phyloP scores from a whole-genome alignment of 2,797 vertebrate genomes.

The Graptemys geographica region DNA sequence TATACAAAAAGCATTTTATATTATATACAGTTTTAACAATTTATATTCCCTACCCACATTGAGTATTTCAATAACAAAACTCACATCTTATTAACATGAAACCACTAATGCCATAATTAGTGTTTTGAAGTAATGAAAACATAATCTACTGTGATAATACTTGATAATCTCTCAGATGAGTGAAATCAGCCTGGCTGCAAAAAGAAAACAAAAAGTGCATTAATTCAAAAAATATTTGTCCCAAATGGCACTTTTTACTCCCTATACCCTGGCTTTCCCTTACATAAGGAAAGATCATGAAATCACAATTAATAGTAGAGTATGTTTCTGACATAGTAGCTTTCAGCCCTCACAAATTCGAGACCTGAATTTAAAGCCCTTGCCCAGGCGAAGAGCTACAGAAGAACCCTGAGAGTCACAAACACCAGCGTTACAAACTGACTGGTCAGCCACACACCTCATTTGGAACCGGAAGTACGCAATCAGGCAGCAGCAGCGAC shows the following conservation, averaged over 20 bases:
- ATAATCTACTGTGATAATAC: slow-evolving; percentile 65
- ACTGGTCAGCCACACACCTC: too few relatives aligned
- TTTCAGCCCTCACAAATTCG: not conserved
- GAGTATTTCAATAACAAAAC: slow-evolving; percentile 55
- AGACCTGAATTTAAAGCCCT: not conserved
- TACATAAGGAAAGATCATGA: not conserved
- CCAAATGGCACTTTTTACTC: not conserved
- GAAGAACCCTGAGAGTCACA: not conserved
- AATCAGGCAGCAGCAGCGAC: too few relatives aligned
- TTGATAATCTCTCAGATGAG: slow-evolving; percentile 60
- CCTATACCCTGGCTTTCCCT: not conserved
- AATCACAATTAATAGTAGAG: not conserved
- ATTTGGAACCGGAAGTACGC: too few relatives aligned
- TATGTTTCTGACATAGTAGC: not conserved
- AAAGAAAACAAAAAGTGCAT: not conserved
- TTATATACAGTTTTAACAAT: slow-evolving; percentile 5
- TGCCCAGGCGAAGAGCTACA: not conserved
- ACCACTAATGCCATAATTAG: slow-evolving; percentile 66
- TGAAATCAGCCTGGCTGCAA: slow-evolving; percentile 46
- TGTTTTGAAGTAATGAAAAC: slow-evolving; percentile 65
- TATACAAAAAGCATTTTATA: slow-evolving; percentile 17
- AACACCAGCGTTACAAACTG: too few relatives aligned
- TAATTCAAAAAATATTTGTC: slow-evolving; percentile 42
- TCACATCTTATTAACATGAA: slow-evolving; percentile 70
- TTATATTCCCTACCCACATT: slow-evolving; percentile 29